Evolutionary conservation across 2,113 vertebrate species (phyloP), one percentile per base, ranked within the genome.

Genomic region (Lepus timidus): DNA sequence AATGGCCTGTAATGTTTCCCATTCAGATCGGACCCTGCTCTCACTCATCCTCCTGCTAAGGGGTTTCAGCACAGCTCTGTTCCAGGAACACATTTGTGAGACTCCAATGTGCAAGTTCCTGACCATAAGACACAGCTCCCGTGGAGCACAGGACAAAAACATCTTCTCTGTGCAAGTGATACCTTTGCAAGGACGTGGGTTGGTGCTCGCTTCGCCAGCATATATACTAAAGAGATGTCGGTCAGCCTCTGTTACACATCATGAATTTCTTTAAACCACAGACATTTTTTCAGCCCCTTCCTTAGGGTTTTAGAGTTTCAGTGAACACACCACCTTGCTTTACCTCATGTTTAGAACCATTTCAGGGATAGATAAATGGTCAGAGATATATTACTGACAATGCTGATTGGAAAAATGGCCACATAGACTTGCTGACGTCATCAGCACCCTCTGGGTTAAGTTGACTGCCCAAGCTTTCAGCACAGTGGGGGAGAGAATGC

Each of bases 351-450:
- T 89, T 80, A 87, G 25, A 87, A 81, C 36, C 23, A 85, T 92
- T 92, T 92, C 74, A 94, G 68, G 95, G 85, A 95, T 20, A 96
- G 71, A 84, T 79, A 64, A 14, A 36, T 13, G 12, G 9, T 51
- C 71, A 81, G 67, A 64, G 39, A 65, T 23, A 55, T 29, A 62
- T 84, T 90, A 80, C 36, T 9, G 10, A 85, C 51, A 67, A 73
- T 80, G 29, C 16, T 87, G 73, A 85, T 81, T 81, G 27, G 29
- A 65, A 49, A 76, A 94, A 95, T 82, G 51, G 39, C 33, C 23
- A 31, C 39, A 61, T 36, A 87, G 31, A n/a, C 74, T 79, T 65
- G 27, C 58, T 86, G 52, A 83, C 31, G 75, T 78, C 64, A 70
- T 55, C 25, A 86, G 23, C 20, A 78, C 39, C 81, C 67, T 90